These are phyloP conservation scores for Lithodes maja DNA, from an alignment of 2,888 invertebrate species.

Conservation along the genomic window DNA sequence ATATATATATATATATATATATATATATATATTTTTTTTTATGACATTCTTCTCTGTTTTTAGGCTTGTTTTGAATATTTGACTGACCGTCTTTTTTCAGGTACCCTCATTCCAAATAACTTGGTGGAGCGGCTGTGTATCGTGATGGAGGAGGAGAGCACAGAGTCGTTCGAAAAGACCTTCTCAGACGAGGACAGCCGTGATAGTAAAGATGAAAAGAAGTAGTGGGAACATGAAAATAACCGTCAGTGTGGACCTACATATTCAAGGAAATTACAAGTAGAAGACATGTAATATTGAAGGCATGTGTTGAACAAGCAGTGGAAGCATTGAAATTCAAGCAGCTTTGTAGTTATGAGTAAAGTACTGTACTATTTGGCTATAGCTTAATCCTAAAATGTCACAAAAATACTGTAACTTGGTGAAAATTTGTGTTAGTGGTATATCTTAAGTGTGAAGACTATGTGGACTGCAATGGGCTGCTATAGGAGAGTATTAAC, in stretches of 20 bases:
- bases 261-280: background rate
- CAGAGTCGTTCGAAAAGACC: slow-evolving; percentile 67
- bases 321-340: background rate
- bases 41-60: slow-evolving; percentile 52
- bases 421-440: slow-evolving; percentile 14
- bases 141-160: slow-evolving; percentile 66
- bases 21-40: background rate
- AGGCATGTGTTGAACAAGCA: background rate
- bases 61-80: background rate
- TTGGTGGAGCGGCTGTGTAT: slow-evolving; percentile 61
- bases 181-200: slow-evolving; percentile 62
- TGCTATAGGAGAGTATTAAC: background rate
- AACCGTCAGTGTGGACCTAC: background rate
- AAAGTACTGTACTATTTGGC: background rate
- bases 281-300: background rate
- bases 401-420: slow-evolving; percentile 4
- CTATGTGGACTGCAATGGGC: slow-evolving; percentile 4
- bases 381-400: background rate
- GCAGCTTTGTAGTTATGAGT: background rate
- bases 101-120: slow-evolving; percentile 91
- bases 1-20: too few species aligned
- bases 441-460: background rate
- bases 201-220: slow-evolving; percentile 54
- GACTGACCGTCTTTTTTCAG: slow-evolving; percentile 74
- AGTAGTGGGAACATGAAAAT: slow-evolving; percentile 23